A percentile compares a stretch with the other conserved stretches of the same genome.
Conservation (phyloP, 2,113 vertebrate species). For the Penelope pileata region DNA sequence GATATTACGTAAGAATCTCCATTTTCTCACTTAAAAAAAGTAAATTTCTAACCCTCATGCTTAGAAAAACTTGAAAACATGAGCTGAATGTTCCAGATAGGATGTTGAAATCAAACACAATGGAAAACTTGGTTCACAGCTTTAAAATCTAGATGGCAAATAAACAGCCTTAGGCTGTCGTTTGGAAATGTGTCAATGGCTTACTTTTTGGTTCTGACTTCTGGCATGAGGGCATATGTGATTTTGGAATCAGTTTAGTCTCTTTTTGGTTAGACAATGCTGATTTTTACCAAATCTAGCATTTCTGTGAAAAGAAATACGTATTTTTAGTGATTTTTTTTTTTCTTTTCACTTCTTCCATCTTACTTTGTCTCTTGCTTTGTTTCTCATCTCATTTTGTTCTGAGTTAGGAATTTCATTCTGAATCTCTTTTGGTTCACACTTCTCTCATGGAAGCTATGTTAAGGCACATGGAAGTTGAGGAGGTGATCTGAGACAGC, state of each 20-base stretch:
- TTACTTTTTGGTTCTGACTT: background rate
- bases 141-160: background rate
- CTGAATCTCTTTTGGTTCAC: background rate
- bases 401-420: background rate
- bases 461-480: too few species aligned
- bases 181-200: background rate
- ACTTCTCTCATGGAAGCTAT: background rate
- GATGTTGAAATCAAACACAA: constrained; percentile 36
- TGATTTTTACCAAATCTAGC: background rate
- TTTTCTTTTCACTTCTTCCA: background rate
- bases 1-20: background rate
- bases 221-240: background rate
- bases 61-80: constrained; percentile 35
- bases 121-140: constrained; percentile 41
- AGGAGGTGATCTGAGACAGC: too few species aligned
- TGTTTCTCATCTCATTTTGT: background rate
- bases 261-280: background rate
- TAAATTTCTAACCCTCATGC: background rate
- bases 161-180: background rate
- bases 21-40: background rate
- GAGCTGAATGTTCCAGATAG: constrained; percentile 38
- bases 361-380: background rate
- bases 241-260: background rate
- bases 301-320: background rate
- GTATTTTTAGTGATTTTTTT: background rate